phyloP scores from a whole-genome alignment of 2,888 invertebrate species.

The Plagodis dolabraria region DNA sequence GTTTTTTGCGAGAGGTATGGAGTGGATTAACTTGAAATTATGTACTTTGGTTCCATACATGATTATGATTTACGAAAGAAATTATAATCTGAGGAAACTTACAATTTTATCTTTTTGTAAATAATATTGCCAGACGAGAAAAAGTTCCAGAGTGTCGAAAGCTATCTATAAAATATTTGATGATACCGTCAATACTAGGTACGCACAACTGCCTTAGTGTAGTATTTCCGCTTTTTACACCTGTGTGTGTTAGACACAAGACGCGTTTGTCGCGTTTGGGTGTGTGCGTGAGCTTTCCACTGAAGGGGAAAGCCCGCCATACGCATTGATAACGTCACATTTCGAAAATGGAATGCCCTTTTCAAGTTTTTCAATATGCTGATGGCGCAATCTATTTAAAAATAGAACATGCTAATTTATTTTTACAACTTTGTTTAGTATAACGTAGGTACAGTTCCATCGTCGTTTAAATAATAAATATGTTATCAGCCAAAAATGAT shows the following conservation, averaged over 20 bases:
- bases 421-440: slow-evolving; percentile 11
- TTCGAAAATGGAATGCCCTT: slow-evolving; percentile 74
- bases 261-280: slow-evolving; percentile 45
- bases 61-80: background rate
- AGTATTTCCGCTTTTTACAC: slow-evolving; percentile 13
- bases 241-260: slow-evolving; percentile 40
- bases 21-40: slow-evolving; percentile 56
- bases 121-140: background rate
- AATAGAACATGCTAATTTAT: slow-evolving; percentile 30
- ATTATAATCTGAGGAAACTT: background rate
- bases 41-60: slow-evolving; percentile 21
- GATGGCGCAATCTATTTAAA: slow-evolving; percentile 40
- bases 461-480: too few species aligned
- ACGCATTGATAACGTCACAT: slow-evolving; percentile 59
- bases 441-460: too few species aligned
- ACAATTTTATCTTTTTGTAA: background rate
- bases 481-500: too few species aligned
- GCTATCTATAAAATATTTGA: slow-evolving; percentile 35
- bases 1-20: slow-evolving; percentile 65
- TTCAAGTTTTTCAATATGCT: slow-evolving; percentile 68
- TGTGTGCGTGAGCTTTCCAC: slow-evolving; percentile 63
- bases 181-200: slow-evolving; percentile 28
- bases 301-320: slow-evolving; percentile 69
- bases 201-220: slow-evolving; percentile 11
- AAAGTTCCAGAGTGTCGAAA: background rate